Evolutionary conservation across 1,140 invertebrate genomes (phyloP), one percentile per base, ranked within the genome.

Genomic region (Acyrthosiphon pisum): DNA sequence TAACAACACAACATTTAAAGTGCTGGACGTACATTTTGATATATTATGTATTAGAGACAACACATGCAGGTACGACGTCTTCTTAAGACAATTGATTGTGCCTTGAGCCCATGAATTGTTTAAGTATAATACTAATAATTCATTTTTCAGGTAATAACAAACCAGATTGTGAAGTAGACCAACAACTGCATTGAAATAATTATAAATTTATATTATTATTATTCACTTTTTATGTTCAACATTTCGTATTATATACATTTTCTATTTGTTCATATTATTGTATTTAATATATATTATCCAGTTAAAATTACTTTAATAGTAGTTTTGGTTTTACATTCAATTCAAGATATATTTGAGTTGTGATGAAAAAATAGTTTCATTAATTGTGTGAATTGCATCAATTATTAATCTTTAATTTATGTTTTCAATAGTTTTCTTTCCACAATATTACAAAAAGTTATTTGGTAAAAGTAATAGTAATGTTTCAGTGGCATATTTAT

Each of bases 211-310:
- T 26, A 41, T 41, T 60, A 56, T 89, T n/a, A 88, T 48, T 89
- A 88, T 76, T 76, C 14, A 89, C 37, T 89, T 89, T 37, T 37
- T 88, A 50, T 89, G 46, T 89, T 89, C 23, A 56, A 56, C 23
- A 9, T 90, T 30, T 44, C 7, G 11, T 68, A n/a, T 68, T 30
- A 44, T n/a, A 35, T 76, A 76, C 60, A 68, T 68, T 90, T 90
- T 68, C 30, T 44, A 68, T 90, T 60, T 68, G 37, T 60, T 90
- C 0, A 60, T 90, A 90, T 41, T 90, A 60, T 90, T 90, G 60
- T 90, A n/a, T 44, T 90, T 68, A 44, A 68, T 90, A 68, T 41
- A 90, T 68, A 48, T 44, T 41, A 56, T 56, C 26, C n/a, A 44
- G 11, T 86, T 46, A 86, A 46, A 86, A n/a, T 76, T 18, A 20